Percentiles rank a stretch among this genome's conserved stretches.
These are phyloP conservation scores for Thera obeliscata DNA, from an alignment of 2,888 invertebrate species.

Conservation along the genomic window DNA sequence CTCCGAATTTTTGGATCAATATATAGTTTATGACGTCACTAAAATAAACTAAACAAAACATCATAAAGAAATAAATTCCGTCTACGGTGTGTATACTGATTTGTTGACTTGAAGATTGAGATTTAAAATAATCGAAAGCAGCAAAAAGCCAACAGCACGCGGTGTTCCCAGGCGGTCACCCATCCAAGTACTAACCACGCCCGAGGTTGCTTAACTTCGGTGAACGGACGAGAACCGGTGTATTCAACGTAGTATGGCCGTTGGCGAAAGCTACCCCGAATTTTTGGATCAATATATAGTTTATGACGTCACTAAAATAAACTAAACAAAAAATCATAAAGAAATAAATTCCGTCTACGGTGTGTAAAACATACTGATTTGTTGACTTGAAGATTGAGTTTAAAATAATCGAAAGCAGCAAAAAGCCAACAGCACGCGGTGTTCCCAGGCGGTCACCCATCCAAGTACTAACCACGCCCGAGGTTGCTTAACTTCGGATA, in stretches of 20 bases:
- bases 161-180: slow-evolving; percentile 76
- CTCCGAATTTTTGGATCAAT: slow-evolving; percentile 3
- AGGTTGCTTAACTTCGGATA: slow-evolving; percentile 79
- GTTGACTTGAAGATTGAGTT: no score
- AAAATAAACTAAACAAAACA: no score
- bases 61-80: no score
- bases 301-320: no score
- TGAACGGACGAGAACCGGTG: slow-evolving; percentile 77
- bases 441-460: slow-evolving; percentile 79
- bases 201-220: slow-evolving; percentile 76
- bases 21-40: no score
- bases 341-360: no score
- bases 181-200: slow-evolving; percentile 77
- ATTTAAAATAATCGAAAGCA: slow-evolving; percentile 22
- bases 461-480: slow-evolving; percentile 58
- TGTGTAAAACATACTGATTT: no score
- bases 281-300: no score
- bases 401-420: slow-evolving; percentile 40
- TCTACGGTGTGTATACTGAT: no score
- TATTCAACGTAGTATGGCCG: slow-evolving; percentile 61
- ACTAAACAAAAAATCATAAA: no score
- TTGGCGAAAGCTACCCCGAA: no score
- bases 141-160: slow-evolving; percentile 59
- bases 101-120: no score
- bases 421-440: slow-evolving; percentile 58